phyloP scores from a whole-genome alignment of 2,797 vertebrate species.

The Anguilla pacifica region DNA sequence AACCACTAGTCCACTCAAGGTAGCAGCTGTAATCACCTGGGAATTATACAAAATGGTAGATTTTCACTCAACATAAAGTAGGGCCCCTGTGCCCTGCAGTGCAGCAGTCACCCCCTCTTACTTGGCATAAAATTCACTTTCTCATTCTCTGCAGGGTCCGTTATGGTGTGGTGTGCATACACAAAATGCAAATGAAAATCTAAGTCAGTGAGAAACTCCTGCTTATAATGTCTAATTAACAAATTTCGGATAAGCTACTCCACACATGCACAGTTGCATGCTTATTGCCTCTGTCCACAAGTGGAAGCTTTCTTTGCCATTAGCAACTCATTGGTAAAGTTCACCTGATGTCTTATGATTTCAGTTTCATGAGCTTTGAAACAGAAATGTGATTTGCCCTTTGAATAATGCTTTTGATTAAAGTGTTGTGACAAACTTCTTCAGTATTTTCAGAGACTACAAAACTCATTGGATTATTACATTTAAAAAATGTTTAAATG shows the following conservation, averaged over 20 bases:
- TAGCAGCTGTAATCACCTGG: background rate
- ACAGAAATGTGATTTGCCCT: background rate
- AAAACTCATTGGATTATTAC: background rate
- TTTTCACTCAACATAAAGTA: background rate
- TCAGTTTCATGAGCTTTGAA: background rate
- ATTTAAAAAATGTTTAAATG: background rate
- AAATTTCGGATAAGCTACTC: constrained; percentile 46
- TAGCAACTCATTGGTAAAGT: background rate
- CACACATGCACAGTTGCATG: constrained; percentile 48
- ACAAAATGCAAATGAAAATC: constrained; percentile 51
- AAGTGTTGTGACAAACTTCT: background rate
- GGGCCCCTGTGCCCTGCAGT: constrained; percentile 19
- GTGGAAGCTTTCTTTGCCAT: background rate
- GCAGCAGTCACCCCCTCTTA: constrained; percentile 43
- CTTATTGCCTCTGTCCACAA: constrained; percentile 46
- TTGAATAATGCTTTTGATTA: background rate
- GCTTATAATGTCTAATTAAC: constrained; percentile 30
- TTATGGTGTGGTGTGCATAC: constrained; percentile 29
- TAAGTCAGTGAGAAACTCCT: constrained; percentile 27
- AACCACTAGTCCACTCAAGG: background rate
- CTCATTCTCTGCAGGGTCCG: background rate
- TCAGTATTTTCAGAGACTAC: background rate
- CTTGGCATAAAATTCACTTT: constrained; percentile 7
- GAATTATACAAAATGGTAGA: background rate
- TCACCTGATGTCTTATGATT: constrained; percentile 4